Evolutionary conservation across 2,797 vertebrate genomes (phyloP), one percentile per base, ranked within the genome.

Genomic region (Gastrophryne carolinensis): DNA sequence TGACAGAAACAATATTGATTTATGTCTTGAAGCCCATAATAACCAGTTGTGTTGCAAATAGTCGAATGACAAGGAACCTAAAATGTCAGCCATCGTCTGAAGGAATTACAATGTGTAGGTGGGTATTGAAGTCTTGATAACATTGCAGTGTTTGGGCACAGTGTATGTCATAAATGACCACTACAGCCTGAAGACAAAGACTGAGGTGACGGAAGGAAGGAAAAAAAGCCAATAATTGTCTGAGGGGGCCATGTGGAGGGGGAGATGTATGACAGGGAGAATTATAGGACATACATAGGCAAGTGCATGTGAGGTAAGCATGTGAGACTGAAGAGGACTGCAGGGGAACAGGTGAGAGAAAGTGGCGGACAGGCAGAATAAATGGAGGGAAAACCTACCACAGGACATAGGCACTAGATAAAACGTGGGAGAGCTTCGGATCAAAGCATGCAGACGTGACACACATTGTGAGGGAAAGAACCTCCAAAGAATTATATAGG

Each of bases 371-470:
- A 34, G 17, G 11, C 67, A 60, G 17, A 41, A 21, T 52, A 47
- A 10, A 47, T 19, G 29, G 9, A 26, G 26, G 34, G 21, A 17
- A 65, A 37, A 9, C 13, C 24, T 37, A 44, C 3, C 35, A 49
- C 21, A 32, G 60, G 49, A 19, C 44, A 37, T 24, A 53, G 71
- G 29, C 21, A 60, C 21, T 11, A 62, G 23, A 27, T 6, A 19
- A 60, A 56, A 72, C 44, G 70, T 72, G 70, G 53, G 58, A 64
- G 49, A 64, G 49, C 53, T 24, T 41, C 30, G 27, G 34, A 37
- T 44, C 23, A 53, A 44, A 76, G 49, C 49, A 50, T 63, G 58
- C 67, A 77, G 75, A 61, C 58, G 67, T 58, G 50, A 77, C 57
- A 56, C 67, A 37, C 32, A 71, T n/a, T 52, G 35, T 34, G 19